Percentiles rank a stretch among this genome's conserved stretches.
Evolutionary conservation across 2,113 vertebrate genomes (phyloP).

Genomic region (Python bivittatus): DNA sequence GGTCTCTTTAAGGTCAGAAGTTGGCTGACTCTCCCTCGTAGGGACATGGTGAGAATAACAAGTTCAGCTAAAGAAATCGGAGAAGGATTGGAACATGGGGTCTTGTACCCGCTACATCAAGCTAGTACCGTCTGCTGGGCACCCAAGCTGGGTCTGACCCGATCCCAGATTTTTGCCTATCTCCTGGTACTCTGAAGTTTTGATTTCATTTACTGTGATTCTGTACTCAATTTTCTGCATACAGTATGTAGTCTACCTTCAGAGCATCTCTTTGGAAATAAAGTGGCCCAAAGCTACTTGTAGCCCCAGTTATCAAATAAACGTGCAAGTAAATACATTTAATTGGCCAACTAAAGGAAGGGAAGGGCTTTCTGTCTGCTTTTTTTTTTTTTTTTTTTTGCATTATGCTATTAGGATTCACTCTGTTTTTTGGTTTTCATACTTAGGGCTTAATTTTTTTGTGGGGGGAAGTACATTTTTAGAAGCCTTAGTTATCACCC

Average conservation of each 20-base stretch:
- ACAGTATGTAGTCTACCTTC: background rate
- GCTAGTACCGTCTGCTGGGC: background rate
- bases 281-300: background rate
- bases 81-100: background rate
- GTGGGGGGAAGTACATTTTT: background rate
- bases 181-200: background rate
- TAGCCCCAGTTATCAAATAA: background rate
- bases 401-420: background rate
- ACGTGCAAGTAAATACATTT: background rate
- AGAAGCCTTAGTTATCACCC: background rate
- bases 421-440: background rate
- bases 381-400: background rate
- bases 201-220: background rate
- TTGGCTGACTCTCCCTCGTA: background rate
- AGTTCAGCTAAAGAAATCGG: background rate
- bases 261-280: background rate
- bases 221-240: background rate
- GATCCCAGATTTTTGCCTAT: background rate
- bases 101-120: background rate
- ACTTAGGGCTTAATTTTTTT: background rate
- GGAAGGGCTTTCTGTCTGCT: background rate
- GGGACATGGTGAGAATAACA: background rate
- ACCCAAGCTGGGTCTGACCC: background rate
- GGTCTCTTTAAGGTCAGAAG: background rate
- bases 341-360: background rate